A percentile compares a stretch with the other conserved stretches of the same genome.
Conservation (phyloP, 2,113 vertebrate species). For the Uria lomvia region DNA sequence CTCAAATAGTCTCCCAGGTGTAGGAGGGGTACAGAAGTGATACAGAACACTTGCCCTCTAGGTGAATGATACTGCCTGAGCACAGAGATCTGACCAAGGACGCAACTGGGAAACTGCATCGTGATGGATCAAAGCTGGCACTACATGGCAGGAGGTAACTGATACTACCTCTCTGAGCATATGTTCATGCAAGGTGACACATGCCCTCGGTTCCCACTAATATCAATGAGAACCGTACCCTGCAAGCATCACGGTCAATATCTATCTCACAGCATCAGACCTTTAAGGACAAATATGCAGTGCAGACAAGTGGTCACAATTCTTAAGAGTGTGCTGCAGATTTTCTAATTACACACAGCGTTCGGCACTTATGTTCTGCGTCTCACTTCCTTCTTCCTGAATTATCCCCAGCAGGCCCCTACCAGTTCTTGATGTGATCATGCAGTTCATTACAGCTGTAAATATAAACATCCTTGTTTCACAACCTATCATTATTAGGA, state of each 20-base stretch:
- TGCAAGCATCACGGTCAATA: not conserved
- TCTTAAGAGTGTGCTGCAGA: not conserved
- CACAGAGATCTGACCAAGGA: not conserved
- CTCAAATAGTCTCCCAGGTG: not conserved
- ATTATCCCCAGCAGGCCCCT: not conserved
- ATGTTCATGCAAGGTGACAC: not conserved
- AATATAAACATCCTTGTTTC: not conserved
- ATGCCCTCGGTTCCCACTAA: not conserved
- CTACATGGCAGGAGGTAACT: not conserved
- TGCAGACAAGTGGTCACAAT: not conserved
- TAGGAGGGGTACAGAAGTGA: not conserved
- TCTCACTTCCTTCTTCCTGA: not conserved
- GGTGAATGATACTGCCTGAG: not conserved
- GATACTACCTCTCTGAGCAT: not conserved
- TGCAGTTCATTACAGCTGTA: not conserved
- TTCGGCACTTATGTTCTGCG: not conserved
- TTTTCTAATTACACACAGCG: not conserved
- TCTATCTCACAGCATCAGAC: not conserved
- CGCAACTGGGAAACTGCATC: not conserved
- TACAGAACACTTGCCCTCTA: not conserved
- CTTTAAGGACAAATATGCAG: not conserved
- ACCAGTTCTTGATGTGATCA: not conserved
- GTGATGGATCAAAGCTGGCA: conserved; percentile 4
- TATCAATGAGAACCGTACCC: not conserved
- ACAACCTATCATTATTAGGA: not conserved